Percentiles rank a stretch among this genome's conserved stretches.
These are phyloP conservation scores for Nyctalus aviator DNA, from an alignment of 2,797 vertebrate species.

Conservation along the genomic window DNA sequence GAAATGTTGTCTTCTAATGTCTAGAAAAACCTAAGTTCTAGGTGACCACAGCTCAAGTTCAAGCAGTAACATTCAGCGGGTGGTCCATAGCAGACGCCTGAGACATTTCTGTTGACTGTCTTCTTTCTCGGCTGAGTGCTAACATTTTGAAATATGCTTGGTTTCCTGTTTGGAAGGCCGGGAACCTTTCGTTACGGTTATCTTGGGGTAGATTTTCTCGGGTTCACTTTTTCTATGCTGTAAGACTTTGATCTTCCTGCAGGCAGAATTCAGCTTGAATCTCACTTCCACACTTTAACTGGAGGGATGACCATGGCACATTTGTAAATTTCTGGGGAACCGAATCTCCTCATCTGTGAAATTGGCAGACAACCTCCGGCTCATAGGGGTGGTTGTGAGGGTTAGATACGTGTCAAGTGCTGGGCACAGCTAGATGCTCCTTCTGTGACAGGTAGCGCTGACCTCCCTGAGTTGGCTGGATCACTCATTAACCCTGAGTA, in stretches of 20 bases:
- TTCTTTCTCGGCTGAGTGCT: not conserved
- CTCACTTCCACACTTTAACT: not conserved
- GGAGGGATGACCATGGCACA: not conserved
- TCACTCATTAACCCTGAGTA: conserved; percentile 40
- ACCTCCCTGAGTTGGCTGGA: not conserved
- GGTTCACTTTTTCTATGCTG: not conserved
- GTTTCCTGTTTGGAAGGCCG: not conserved
- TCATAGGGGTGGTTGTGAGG: not conserved
- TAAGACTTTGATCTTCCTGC: not conserved
- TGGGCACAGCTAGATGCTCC: not conserved
- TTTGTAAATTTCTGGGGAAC: not conserved
- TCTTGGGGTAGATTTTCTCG: not conserved
- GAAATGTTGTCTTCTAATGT: not conserved
- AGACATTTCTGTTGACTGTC: not conserved
- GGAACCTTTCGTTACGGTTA: not conserved
- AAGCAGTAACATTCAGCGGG: not conserved
- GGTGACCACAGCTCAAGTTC: not conserved
- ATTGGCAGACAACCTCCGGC: not conserved
- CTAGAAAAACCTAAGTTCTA: conserved; percentile 9
- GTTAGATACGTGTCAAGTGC: not conserved
- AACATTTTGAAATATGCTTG: not conserved
- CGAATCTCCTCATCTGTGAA: not conserved
- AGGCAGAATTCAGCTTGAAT: conserved; percentile 20
- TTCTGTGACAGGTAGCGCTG: not conserved
- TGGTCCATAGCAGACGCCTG: not conserved